Evolutionary conservation across 2,888 invertebrate genomes (phyloP).

Genomic region (Entomobrya multifasciata): DNA sequence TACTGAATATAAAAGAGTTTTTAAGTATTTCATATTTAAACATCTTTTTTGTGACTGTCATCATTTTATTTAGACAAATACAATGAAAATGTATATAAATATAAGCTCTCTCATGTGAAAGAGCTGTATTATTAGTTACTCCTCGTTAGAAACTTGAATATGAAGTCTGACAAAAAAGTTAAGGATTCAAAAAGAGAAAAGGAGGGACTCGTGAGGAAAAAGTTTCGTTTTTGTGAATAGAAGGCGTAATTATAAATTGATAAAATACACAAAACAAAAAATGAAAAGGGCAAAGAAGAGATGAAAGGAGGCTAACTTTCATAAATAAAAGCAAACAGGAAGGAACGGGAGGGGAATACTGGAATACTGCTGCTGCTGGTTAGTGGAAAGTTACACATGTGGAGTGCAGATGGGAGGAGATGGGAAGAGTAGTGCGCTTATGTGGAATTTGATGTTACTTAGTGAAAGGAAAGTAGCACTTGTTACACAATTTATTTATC

Average conservation of each 20-base stretch:
- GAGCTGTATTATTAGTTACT: too few species aligned
- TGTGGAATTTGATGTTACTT: background rate
- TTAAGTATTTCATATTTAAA: conserved; percentile 11
- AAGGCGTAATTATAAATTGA: conserved; percentile 52
- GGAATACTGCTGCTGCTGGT: too few species aligned
- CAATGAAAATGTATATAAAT: background rate
- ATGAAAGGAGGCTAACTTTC: background rate
- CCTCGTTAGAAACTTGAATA: too few species aligned
- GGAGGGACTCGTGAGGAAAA: background rate
- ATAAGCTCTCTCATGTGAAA: background rate
- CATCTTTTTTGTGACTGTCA: conserved; percentile 10
- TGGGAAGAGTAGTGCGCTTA: conserved; percentile 18
- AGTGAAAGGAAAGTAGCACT: conserved; percentile 13
- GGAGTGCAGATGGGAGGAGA: background rate
- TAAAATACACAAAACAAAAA: conserved; percentile 54
- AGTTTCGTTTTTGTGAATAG: conserved; percentile 13
- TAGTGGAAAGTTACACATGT: background rate
- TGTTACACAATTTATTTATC: conserved; percentile 36
- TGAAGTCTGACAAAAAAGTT: background rate
- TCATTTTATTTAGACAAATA: conserved; percentile 32
- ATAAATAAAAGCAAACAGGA: conserved; percentile 24
- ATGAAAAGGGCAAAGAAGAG: background rate
- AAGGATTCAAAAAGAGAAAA: background rate
- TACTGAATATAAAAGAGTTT: conserved; percentile 2
- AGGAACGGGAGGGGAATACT: background rate